Evolutionary conservation across 2,113 vertebrate genomes (phyloP), one percentile per base, ranked within the genome.

Genomic region (Coregonus clupeaformis): DNA sequence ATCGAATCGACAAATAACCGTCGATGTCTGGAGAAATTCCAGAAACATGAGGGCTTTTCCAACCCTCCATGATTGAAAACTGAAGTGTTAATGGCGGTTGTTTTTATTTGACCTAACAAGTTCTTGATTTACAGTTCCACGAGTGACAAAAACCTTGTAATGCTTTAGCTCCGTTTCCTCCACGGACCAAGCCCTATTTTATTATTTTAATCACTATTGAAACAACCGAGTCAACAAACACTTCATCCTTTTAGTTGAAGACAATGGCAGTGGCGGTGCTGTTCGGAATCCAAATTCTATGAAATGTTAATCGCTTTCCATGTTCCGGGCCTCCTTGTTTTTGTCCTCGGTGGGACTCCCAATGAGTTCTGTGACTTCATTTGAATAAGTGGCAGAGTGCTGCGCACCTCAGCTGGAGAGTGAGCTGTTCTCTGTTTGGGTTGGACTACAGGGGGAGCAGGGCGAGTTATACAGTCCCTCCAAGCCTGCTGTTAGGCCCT

Each of bases 291-390:
- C 68, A 83, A 75, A 90, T 92, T 52, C 85, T 90, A 85, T 88
- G 85, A 90, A 90, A 92, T 91, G 90, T 68, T 91, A 91, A 93
- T 92, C 85, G 82, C 80, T 79, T 90, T 91, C 91, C 82, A 89
- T 77, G 81, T 87, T 72, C 77, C 77, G 49, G 74, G 75, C 82
- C 85, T 77, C 80, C 81, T 80, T 72, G 82, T 71, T 82, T 89
- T 91, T 90, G 89, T 91, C 82, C 87, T 82, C 76, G 18, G 79
- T 76, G 67, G 83, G 82, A 82, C 80, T 82, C 85, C 87, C 77
- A 80, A 75, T 30, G 78, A 85, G 84, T 75, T 78, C 52, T 62
- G 57, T 84, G 87, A 85, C 85, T 88, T 80, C 69, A 90, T 87
- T 88, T 88, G 81, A 89, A 89, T 90, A 80, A 79, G 84, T 83